Conservation (phyloP, 2,113 vertebrate genomes). For the Cavia porcellus region DNA sequence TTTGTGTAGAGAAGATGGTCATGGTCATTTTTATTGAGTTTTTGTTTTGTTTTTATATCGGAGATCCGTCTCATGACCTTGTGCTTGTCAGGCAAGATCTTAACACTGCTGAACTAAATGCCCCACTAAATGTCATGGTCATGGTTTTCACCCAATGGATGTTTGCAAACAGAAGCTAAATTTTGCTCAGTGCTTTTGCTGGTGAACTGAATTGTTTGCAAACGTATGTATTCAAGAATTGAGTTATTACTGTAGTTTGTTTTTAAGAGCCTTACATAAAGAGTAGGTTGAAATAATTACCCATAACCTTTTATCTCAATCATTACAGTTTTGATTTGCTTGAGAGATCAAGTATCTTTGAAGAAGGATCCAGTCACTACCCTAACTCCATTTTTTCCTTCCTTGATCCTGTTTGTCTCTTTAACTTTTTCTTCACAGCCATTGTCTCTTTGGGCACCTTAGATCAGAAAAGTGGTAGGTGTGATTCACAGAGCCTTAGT, state of each 20-base stretch:
- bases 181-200: not conserved
- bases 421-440: not conserved
- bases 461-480: not conserved
- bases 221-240: not conserved
- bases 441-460: not conserved
- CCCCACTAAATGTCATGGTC: too few relatives aligned
- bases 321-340: slow-evolving; percentile 26
- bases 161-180: not conserved
- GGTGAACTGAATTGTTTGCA: not conserved
- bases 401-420: not conserved
- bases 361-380: not conserved
- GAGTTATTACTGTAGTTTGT: not conserved
- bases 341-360: not conserved
- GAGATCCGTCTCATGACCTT: too few relatives aligned
- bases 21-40: too few relatives aligned
- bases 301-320: not conserved
- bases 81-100: too few relatives aligned
- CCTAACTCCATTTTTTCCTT: not conserved
- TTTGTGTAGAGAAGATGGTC: not conserved
- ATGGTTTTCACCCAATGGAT: not conserved
- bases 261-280: slow-evolving; percentile 20
- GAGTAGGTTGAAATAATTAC: slow-evolving; percentile 1
- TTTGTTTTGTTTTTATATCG: too few relatives aligned
- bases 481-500: not conserved
- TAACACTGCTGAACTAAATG: too few relatives aligned